Base-by-base conservation (phyloP, 1,140 invertebrate species). In the Thalassaphorura encarpata region DNA sequence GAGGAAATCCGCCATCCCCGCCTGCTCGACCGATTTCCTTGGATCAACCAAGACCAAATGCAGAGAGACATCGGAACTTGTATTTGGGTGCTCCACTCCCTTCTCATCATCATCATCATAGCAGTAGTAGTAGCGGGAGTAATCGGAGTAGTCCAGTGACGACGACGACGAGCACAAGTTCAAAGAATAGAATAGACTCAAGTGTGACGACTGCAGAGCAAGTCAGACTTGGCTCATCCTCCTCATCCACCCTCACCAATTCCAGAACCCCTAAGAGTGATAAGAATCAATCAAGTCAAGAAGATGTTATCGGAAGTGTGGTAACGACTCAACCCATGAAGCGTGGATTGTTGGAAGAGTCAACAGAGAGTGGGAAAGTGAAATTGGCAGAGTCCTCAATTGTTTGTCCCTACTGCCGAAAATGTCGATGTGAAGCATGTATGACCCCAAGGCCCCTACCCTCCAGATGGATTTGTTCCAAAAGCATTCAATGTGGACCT, bases 401-500 rank as follows among this genome's bases (percentile, higher is more conserved):
- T 65, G 83, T 89, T 67, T 94, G 89, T 77, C 78, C 80, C 39
- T 79, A 81, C 59, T 96, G 91, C 75, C 83, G 85, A 23, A 78
- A 81, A 57, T 95, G 91, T 70, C 77, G 83, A 24, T 95, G 91
- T 77, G 83, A 84, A 66, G 81, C 87, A 56, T 95, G 91, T 73
- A 81, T 86, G 46, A 80, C 82, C 66, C 87, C 88, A 8, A 77
- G 85, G 21, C 80, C 85, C 39, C 74, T 94, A 67, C 91, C 91
- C 19, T 82, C 83, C 62, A 78, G 80, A 47, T 95, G 90, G 90
- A 77, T 92, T 58, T 91, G 89, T 75, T 80, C 85, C 72, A 79
- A 87, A 69, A 81, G 82, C 70, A 91, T 85, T 72, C 79, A 87
- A 66, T 85, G 88, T 73, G 90, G 87, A 66, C 84, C 86, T 45